A percentile compares a stretch with the other conserved stretches of the same genome.
Evolutionary conservation across 2,797 vertebrate species (phyloP).

Genomic region (Chaetophractus vellerosus): DNA sequence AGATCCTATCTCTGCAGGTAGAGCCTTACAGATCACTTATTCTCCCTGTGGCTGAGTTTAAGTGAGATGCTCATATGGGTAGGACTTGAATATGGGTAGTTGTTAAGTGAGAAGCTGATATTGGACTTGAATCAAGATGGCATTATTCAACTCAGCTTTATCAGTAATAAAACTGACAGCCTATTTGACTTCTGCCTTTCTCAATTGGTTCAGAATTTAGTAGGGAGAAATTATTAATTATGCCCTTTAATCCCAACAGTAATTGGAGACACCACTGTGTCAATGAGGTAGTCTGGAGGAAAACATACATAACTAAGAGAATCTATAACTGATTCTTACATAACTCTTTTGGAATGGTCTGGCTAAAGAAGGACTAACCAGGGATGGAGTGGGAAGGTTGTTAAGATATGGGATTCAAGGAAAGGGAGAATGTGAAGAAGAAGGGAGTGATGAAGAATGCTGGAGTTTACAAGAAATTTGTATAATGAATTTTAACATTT

Average conservation of each 20-base stretch:
- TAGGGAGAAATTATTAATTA: not conserved
- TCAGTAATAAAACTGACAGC: conserved; percentile 4
- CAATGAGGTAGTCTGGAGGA: not conserved
- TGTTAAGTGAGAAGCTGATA: conserved; percentile 31
- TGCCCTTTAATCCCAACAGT: not conserved
- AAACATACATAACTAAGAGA: not conserved
- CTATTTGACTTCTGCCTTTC: conserved; percentile 41
- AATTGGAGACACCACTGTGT: not conserved
- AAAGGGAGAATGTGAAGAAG: not conserved
- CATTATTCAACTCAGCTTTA: conserved; percentile 34
- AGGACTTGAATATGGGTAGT: conserved; percentile 29
- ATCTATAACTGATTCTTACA: conserved; percentile 11
- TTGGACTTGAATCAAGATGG: conserved; percentile 47
- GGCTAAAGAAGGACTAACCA: not conserved
- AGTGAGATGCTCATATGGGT: conserved; percentile 24
- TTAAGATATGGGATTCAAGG: not conserved
- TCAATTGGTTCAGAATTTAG: not conserved
- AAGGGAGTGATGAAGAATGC: not conserved
- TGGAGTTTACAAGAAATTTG: not conserved
- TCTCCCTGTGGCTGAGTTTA: not conserved
- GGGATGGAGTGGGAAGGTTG: not conserved
- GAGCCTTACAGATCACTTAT: not conserved
- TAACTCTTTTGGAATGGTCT: not conserved
- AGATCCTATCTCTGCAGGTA: not conserved
- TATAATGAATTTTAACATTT: not conserved